Percentiles rank a stretch among this genome's conserved stretches.
phyloP scores from a whole-genome alignment of 1,140 invertebrate species.

The Hermetia illucens region DNA sequence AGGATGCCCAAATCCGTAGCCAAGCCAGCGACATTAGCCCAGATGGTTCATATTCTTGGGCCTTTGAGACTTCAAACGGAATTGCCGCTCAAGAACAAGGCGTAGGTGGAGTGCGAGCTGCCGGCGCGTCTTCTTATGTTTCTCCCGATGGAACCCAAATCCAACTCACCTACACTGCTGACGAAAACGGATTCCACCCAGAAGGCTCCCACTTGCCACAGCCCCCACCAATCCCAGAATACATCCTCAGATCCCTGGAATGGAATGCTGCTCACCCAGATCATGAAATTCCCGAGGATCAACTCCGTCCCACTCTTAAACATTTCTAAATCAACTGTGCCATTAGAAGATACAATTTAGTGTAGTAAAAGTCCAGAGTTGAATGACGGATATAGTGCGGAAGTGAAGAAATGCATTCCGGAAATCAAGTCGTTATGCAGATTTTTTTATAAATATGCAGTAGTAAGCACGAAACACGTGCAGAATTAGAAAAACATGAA shows the following conservation, averaged over 20 bases:
- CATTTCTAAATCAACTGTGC: too few relatives aligned
- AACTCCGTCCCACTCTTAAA: too few relatives aligned
- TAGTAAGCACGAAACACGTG: too few relatives aligned
- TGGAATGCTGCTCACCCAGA: conserved; percentile 38
- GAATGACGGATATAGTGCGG: too few relatives aligned
- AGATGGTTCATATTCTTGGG: conserved; percentile 35
- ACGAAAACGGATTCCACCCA: conserved; percentile 63
- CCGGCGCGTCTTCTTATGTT: conserved; percentile 14
- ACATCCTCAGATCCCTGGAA: conserved; percentile 42
- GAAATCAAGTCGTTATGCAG: too few relatives aligned
- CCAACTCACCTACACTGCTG: conserved; percentile 50
- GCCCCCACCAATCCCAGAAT: conserved; percentile 61
- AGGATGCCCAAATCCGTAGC: conserved; percentile 14
- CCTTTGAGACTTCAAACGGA: conserved; percentile 44
- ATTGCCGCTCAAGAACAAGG: conserved; percentile 41
- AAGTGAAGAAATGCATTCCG: too few relatives aligned
- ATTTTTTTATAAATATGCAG: too few relatives aligned
- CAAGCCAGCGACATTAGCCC: conserved; percentile 37
- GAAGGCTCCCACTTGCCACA: conserved; percentile 58
- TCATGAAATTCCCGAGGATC: too few relatives aligned
- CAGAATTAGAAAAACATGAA: too few relatives aligned
- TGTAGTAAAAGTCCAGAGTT: too few relatives aligned
- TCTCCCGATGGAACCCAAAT: conserved; percentile 33
- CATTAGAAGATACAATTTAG: too few relatives aligned
- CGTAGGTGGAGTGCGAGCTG: conserved; percentile 15